A percentile compares a stretch with the other conserved stretches of the same genome.
Conservation (phyloP, 64 coral and sea anemone species). For the Stichodactyla mertensii region DNA sequence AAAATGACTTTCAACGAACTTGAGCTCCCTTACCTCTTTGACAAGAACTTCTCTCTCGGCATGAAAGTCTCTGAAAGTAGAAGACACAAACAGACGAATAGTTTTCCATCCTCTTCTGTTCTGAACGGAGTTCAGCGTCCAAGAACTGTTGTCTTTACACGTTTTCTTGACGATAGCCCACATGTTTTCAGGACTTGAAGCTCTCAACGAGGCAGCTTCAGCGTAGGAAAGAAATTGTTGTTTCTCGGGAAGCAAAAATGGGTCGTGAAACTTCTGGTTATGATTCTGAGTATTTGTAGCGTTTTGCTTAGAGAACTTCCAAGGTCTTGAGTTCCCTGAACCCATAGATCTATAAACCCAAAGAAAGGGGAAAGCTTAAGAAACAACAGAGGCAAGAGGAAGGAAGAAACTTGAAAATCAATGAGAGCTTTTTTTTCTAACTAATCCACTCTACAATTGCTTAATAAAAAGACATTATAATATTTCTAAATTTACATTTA, state of each 20-base stretch:
- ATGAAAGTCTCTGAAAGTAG: constrained; percentile 94
- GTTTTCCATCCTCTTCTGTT: constrained; percentile 95
- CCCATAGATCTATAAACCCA: constrained; percentile 77
- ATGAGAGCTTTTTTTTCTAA: neutral
- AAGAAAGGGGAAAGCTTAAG: neutral
- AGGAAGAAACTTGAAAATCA: neutral
- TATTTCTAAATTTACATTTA: neutral
- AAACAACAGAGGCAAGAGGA: neutral
- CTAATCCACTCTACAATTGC: neutral
- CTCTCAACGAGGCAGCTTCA: constrained; percentile 76
- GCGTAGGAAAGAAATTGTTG: constrained; percentile 38
- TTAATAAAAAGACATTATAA: neutral
- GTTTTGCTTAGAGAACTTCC: neutral
- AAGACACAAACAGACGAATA: constrained; percentile 92
- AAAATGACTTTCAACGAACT: no score
- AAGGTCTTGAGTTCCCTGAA: constrained; percentile 76
- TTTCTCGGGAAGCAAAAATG: constrained; percentile 7
- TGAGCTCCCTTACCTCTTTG: constrained; percentile 59
- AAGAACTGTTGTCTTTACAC: constrained; percentile 39
- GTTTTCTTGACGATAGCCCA: constrained; percentile 94
- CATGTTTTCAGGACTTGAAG: constrained; percentile 68
- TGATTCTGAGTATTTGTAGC: neutral
- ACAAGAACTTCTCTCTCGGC: constrained; percentile 82
- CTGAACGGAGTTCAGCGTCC: constrained; percentile 74
- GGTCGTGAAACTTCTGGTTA: neutral